Conservation (phyloP, 2,797 vertebrate species). For the Holocentrus rufus region DNA sequence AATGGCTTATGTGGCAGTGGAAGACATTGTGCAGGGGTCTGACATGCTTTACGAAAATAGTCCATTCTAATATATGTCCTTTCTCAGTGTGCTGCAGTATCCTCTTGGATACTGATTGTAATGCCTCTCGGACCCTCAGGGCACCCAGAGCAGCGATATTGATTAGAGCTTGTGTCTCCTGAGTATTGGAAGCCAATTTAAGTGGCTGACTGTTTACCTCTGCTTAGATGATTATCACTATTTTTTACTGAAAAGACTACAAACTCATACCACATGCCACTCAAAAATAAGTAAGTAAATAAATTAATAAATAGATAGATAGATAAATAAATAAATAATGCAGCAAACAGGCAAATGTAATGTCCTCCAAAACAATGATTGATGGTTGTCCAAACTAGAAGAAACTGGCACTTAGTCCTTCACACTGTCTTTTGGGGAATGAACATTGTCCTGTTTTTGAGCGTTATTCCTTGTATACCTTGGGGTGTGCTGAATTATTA, state of each 20-base stretch:
- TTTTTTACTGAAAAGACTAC: conserved; percentile 18
- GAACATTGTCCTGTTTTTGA: conserved; percentile 68
- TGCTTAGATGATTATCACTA: conserved; percentile 36
- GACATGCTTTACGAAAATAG: conserved; percentile 2
- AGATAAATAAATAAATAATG: background rate
- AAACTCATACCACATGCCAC: background rate
- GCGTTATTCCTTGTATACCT: conserved; percentile 66
- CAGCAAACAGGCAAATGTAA: conserved; percentile 30
- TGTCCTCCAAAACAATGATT: conserved; percentile 41
- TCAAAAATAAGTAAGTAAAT: background rate
- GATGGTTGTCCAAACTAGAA: conserved; percentile 57
- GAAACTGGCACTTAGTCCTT: conserved; percentile 57
- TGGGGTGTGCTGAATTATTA: conserved; percentile 80
- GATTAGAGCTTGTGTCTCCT: conserved; percentile 64
- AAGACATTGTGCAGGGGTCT: conserved; percentile 5
- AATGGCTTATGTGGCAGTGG: background rate
- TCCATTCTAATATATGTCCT: conserved; percentile 39
- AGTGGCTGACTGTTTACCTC: conserved; percentile 50
- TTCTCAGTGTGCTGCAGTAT: conserved; percentile 46
- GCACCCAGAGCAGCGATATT: conserved; percentile 60
- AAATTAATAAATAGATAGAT: background rate
- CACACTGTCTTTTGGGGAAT: conserved; percentile 47
- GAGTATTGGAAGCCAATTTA: conserved; percentile 61
- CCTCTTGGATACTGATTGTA: conserved; percentile 62
- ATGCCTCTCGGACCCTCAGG: conserved; percentile 59